Percentiles rank a stretch among this genome's conserved stretches.
Conservation (phyloP, 2,113 vertebrate species). For the Planiliza haematocheilus region DNA sequence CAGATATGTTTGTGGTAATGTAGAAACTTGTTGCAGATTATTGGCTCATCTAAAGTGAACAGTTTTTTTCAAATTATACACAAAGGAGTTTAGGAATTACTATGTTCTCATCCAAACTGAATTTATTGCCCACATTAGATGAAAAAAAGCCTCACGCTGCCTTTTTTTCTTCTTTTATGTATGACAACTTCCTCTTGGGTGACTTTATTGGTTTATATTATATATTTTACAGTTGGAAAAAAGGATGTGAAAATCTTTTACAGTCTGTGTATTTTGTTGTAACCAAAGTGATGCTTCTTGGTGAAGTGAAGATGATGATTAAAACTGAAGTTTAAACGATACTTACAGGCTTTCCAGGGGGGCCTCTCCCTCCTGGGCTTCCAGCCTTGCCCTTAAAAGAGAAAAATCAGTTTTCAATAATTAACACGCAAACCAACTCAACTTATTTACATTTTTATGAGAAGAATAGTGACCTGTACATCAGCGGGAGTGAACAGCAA, state of each 20-base stretch:
- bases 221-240: constrained; percentile 31
- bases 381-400: constrained; percentile 91
- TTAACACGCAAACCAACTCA: background rate
- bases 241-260: constrained; percentile 45
- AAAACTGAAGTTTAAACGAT: constrained; percentile 11
- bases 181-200: constrained; percentile 16
- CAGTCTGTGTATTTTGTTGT: constrained; percentile 4
- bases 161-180: background rate
- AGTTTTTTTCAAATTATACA: too few species aligned
- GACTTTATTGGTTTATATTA: constrained; percentile 29
- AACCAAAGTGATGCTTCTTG: constrained; percentile 3
- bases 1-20: too few species aligned
- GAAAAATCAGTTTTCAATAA: constrained; percentile 43
- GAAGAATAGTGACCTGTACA: background rate
- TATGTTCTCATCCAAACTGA: too few species aligned
- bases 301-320: background rate
- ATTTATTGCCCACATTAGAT: background rate
- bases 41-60: too few species aligned
- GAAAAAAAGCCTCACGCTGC: background rate
- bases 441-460: background rate
- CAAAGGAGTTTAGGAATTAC: too few species aligned
- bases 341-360: constrained; percentile 89
- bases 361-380: constrained; percentile 89
- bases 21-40: too few species aligned
- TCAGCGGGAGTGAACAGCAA: too few species aligned